Percentiles rank a stretch among this genome's conserved stretches.
Evolutionary conservation across 2,888 invertebrate genomes (phyloP).

Genomic region (Eugnorisma glareosa): DNA sequence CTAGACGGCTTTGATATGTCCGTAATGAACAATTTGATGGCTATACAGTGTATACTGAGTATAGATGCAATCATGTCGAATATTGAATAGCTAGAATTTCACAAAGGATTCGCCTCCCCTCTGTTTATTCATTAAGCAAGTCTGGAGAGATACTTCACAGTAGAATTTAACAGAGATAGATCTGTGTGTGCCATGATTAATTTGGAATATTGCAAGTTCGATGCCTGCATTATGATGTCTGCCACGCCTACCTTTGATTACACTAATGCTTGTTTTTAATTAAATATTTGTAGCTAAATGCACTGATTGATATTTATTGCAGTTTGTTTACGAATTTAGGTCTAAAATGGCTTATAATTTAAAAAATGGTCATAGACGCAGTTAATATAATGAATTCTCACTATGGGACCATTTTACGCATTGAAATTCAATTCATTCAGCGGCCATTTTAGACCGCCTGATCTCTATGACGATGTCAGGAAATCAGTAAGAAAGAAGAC

Average conservation of each 20-base stretch:
- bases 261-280: not conserved
- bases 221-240: too few species aligned
- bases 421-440: too few species aligned
- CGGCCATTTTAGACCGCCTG: too few species aligned
- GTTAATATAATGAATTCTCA: too few species aligned
- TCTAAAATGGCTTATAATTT: too few species aligned
- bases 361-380: too few species aligned
- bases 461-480: not conserved
- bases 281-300: not conserved
- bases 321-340: not conserved
- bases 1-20: constrained; percentile 59
- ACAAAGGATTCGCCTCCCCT: constrained; percentile 55
- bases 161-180: constrained; percentile 41
- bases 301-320: not conserved
- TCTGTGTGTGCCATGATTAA: constrained; percentile 11
- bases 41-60: constrained; percentile 10
- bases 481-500: not conserved
- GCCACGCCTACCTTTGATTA: not conserved
- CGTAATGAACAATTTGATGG: constrained; percentile 62
- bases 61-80: constrained; percentile 54
- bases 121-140: constrained; percentile 62
- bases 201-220: constrained; percentile 31
- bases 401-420: too few species aligned
- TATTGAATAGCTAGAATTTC: constrained; percentile 61
- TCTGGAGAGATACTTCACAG: constrained; percentile 38